phyloP scores from a whole-genome alignment of 2,113 vertebrate species.

The Genyomyrus donnyi region DNA sequence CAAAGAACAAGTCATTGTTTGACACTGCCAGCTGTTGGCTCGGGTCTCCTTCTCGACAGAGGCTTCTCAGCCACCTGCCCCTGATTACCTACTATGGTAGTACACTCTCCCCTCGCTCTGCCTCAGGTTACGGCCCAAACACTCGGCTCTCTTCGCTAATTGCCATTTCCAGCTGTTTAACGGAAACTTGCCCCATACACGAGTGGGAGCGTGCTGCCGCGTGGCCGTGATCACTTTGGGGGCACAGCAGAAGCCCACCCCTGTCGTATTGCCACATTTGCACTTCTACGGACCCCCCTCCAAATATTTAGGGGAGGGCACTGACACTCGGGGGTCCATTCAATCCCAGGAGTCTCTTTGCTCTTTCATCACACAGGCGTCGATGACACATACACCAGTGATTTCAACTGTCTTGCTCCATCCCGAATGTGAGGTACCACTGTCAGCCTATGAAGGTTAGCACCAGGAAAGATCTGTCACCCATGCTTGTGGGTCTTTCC shows the following conservation, averaged over 20 bases:
- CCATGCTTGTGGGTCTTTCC: neutral
- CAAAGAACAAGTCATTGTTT: slow-evolving; percentile 49
- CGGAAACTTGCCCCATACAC: slow-evolving; percentile 11
- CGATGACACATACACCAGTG: neutral
- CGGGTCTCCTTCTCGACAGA: slow-evolving; percentile 35
- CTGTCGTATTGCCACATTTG: neutral
- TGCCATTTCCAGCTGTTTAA: slow-evolving; percentile 20
- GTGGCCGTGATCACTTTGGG: neutral
- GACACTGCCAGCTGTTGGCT: slow-evolving; percentile 44
- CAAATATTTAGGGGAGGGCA: neutral
- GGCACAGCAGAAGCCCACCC: neutral
- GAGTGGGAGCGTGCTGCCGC: neutral
- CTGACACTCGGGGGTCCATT: neutral
- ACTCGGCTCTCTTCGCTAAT: slow-evolving; percentile 14
- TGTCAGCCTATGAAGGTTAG: neutral
- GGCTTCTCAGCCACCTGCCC: slow-evolving; percentile 40
- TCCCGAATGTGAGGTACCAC: neutral
- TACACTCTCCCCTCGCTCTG: slow-evolving; percentile 27
- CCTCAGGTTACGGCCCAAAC: slow-evolving; percentile 36
- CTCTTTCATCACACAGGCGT: neutral
- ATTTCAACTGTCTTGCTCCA: neutral
- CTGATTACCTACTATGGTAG: slow-evolving; percentile 41
- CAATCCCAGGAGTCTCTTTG: neutral
- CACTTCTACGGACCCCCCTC: neutral
- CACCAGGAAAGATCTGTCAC: neutral